Percentiles rank a stretch among this genome's conserved stretches.
Evolutionary conservation across 2,113 vertebrate species (phyloP).

Genomic region (Alligator mississippiensis): DNA sequence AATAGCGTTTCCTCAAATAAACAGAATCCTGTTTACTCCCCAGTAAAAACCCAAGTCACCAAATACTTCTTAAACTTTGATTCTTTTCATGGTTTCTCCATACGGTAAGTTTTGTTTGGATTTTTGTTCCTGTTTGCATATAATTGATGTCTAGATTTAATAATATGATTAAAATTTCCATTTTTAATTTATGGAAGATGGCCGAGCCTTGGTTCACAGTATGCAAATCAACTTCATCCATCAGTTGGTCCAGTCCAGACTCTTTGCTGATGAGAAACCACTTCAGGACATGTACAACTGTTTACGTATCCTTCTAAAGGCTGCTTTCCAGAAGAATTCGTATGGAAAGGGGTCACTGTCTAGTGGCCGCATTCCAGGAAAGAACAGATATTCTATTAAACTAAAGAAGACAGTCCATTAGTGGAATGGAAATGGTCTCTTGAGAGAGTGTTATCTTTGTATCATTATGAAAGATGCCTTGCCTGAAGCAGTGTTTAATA

Average conservation of each 20-base stretch:
- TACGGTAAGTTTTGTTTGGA: background rate
- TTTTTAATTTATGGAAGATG: constrained; percentile 83
- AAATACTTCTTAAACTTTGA: background rate
- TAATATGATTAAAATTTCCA: background rate
- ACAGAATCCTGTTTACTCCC: background rate
- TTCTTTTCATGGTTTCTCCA: background rate
- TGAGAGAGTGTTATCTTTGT: background rate
- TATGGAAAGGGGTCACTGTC: background rate
- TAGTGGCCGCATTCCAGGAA: background rate
- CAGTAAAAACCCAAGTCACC: background rate
- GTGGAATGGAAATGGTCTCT: background rate
- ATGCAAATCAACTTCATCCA: constrained; percentile 98
- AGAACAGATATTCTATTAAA: background rate
- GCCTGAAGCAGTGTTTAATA: background rate
- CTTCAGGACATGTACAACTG: constrained; percentile 99
- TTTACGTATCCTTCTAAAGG: constrained; percentile 91
- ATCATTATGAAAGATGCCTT: background rate
- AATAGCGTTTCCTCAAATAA: background rate
- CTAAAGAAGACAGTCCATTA: background rate
- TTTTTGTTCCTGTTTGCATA: background rate
- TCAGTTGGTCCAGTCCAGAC: constrained; percentile 94
- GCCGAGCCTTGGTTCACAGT: constrained; percentile 94
- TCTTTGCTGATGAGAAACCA: constrained; percentile 97
- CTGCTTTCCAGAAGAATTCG: background rate
- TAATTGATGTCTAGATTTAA: background rate